These are phyloP conservation scores for Lagocephalus sceleratus DNA, from an alignment of 2,797 vertebrate species.

Conservation along the genomic window DNA sequence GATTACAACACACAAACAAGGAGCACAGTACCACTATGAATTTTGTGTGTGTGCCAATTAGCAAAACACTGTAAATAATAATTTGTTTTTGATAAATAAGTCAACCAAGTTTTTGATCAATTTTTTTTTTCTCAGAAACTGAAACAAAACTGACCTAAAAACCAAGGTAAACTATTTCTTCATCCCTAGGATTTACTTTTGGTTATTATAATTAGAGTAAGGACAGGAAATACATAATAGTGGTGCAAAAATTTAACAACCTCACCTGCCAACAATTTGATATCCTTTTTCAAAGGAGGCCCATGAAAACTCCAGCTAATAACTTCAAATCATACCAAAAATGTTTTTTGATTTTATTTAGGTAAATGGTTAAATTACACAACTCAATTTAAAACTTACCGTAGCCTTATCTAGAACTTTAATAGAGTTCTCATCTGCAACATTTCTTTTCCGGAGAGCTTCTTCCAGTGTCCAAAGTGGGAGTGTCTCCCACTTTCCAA, in stretches of 20 bases:
- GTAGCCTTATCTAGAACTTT: constrained; percentile 98
- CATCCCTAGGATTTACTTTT: neutral
- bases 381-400: constrained; percentile 65
- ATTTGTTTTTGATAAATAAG: too few species aligned
- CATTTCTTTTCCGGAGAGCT: constrained; percentile 90
- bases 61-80: too few species aligned
- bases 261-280: too few species aligned
- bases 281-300: too few species aligned
- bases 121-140: too few species aligned
- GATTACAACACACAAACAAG: too few species aligned
- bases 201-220: neutral
- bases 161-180: too few species aligned
- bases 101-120: too few species aligned
- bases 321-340: neutral
- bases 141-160: too few species aligned
- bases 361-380: too few species aligned
- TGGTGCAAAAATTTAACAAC: neutral
- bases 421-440: constrained; percentile 93
- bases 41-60: too few species aligned
- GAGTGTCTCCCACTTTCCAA: constrained; percentile 95
- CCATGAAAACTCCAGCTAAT: neutral
- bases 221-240: neutral
- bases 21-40: too few species aligned
- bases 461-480: constrained; percentile 98
- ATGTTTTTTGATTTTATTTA: neutral